phyloP scores from a whole-genome alignment of 2,888 invertebrate genomes.

The Kuschelorhynchus macadamiae region DNA sequence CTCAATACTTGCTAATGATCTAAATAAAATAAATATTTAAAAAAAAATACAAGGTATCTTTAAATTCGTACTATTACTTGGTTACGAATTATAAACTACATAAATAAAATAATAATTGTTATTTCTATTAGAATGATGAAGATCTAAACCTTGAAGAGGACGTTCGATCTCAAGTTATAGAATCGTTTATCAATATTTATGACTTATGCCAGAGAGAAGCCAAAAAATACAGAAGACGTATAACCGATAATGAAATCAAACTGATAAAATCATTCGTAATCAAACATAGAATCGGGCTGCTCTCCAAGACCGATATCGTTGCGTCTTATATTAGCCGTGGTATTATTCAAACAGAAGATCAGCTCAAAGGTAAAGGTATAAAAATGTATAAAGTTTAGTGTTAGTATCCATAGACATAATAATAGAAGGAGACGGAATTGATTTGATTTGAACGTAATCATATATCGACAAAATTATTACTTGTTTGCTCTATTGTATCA shows the following conservation, averaged over 20 bases:
- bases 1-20: too few relatives aligned
- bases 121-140: slow-evolving; percentile 13
- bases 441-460: too few relatives aligned
- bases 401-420: too few relatives aligned
- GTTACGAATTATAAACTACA: too few relatives aligned
- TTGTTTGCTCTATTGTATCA: too few relatives aligned
- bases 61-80: too few relatives aligned
- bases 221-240: slow-evolving; percentile 45
- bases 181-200: slow-evolving; percentile 50
- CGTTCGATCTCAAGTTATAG: slow-evolving; percentile 51
- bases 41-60: too few relatives aligned
- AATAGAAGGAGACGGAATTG: too few relatives aligned
- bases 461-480: too few relatives aligned
- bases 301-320: slow-evolving; percentile 51
- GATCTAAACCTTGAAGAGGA: slow-evolving; percentile 18
- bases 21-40: too few relatives aligned
- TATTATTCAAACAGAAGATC: slow-evolving; percentile 50
- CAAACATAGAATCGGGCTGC: slow-evolving; percentile 52
- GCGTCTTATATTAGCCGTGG: slow-evolving; percentile 54
- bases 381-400: background rate
- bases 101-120: slow-evolving; percentile 10
- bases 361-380: slow-evolving; percentile 53
- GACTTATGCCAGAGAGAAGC: slow-evolving; percentile 48
- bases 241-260: slow-evolving; percentile 48
- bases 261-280: slow-evolving; percentile 52